phyloP scores from a whole-genome alignment of 2,888 invertebrate species.

The Eupsilia transversa region DNA sequence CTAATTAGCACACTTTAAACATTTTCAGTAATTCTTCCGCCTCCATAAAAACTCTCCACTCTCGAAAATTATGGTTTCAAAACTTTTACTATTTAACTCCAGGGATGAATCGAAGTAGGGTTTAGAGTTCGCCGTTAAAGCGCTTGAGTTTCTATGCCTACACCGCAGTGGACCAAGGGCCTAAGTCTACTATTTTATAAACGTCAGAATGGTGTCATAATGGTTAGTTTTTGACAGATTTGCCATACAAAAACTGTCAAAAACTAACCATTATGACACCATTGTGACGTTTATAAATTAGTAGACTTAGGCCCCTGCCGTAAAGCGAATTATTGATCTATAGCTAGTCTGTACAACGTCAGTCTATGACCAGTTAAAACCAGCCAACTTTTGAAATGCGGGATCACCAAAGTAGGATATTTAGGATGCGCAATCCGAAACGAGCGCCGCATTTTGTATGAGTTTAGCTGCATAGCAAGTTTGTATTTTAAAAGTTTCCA shows the following conservation, averaged over 20 bases:
- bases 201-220: too few relatives aligned
- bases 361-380: conserved; percentile 7
- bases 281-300: too few relatives aligned
- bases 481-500: conserved; percentile 57
- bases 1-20: conserved; percentile 31
- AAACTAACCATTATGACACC: too few relatives aligned
- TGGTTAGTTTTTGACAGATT: too few relatives aligned
- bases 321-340: conserved; percentile 36
- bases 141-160: conserved; percentile 19
- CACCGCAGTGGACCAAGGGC: conserved; percentile 27
- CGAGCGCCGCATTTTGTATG: conserved; percentile 33
- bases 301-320: too few relatives aligned
- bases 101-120: conserved; percentile 44
- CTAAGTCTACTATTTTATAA: too few relatives aligned
- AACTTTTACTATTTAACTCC: conserved; percentile 54
- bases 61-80: conserved; percentile 41
- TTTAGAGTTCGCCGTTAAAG: conserved; percentile 42
- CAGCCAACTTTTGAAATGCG: conserved; percentile 28
- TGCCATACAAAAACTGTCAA: too few relatives aligned
- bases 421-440: conserved; percentile 34
- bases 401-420: conserved; percentile 46
- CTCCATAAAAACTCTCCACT: conserved; percentile 34
- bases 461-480: conserved; percentile 40
- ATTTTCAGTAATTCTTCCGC: conserved; percentile 19
- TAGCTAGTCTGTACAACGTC: not conserved